These are phyloP conservation scores for Danio jaintianensis DNA, from an alignment of 2,797 vertebrate genomes.

Conservation along the genomic window DNA sequence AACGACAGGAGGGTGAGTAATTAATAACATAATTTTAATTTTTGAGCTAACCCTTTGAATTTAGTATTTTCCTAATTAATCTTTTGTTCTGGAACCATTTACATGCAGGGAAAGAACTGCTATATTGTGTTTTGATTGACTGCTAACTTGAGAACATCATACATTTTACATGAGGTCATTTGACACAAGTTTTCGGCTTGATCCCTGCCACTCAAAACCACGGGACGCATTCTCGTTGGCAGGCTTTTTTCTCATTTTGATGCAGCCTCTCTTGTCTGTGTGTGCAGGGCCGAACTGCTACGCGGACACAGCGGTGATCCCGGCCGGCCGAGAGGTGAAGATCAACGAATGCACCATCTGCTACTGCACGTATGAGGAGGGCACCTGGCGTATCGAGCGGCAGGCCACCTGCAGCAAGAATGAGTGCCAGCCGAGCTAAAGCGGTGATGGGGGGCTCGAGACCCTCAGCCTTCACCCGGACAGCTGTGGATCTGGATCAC, in stretches of 20 bases:
- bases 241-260: constrained; percentile 23
- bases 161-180: constrained; percentile 23
- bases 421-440: constrained; percentile 93
- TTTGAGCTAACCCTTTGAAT: no score
- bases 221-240: background rate
- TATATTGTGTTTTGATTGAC: constrained; percentile 14
- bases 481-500: constrained; percentile 69
- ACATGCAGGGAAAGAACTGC: background rate
- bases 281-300: constrained; percentile 95
- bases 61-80: background rate
- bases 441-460: constrained; percentile 45
- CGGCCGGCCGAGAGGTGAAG: constrained; percentile 95
- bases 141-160: constrained; percentile 33
- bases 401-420: constrained; percentile 98
- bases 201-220: constrained; percentile 20
- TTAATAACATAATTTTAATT: no score
- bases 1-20: no score
- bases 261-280: constrained; percentile 20
- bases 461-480: constrained; percentile 68
- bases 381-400: constrained; percentile 95
- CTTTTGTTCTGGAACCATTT: background rate
- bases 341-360: constrained; percentile 97
- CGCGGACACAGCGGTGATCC: constrained; percentile 93
- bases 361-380: constrained; percentile 98
- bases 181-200: constrained; percentile 22